Base-by-base conservation (phyloP, 2,888 invertebrate species). In the Lymantria dispar region DNA sequence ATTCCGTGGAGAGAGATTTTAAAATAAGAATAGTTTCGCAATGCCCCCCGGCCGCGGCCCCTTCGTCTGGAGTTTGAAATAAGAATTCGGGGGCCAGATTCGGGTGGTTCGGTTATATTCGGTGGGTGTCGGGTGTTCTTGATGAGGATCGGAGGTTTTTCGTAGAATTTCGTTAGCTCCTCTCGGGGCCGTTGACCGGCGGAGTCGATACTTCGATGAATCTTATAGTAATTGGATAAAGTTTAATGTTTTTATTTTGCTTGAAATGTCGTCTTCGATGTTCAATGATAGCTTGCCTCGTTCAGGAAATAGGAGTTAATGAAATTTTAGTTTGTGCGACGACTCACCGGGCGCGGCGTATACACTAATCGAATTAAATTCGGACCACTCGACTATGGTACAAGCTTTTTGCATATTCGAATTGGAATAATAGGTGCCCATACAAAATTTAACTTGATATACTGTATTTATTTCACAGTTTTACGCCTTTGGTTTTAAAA, bases 21-120 rank as follows among this genome's bases (percentile, higher is more conserved):
- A 88, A 91, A 90, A 90, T 89, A 89, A 90, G 89, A 90, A 90
- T 90, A 91, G 90, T 91, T 91, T 89, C 82, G 85, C 86, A 84
- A 86, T 85, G 81, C 84, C 85, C 84, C 85, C 76, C 68, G 52
- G 60, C 45, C 56, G 74, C 70, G 74, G 72, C 72, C 74, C 68
- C 68, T 72, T 73, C 84, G 90, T 89, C 90, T 90, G 89, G 90
- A 85, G 90, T 85, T 86, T 83, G 87, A 85, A 87, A 87, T 87
- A 91, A 90, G 89, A 91, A 90, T 89, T 91, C 74, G 89, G 88
- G 85, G 86, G 85, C 78, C 76, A 83, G 84, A 86, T 84, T 86
- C 76, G 82, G 85, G 87, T 74, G 81, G 83, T 68, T 78, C 73
- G 84, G 80, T 80, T 71, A 85, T 82, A 83, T 86, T 85, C 81